Base-by-base conservation (phyloP, 2,888 invertebrate genomes). In the Thyatira batis region DNA sequence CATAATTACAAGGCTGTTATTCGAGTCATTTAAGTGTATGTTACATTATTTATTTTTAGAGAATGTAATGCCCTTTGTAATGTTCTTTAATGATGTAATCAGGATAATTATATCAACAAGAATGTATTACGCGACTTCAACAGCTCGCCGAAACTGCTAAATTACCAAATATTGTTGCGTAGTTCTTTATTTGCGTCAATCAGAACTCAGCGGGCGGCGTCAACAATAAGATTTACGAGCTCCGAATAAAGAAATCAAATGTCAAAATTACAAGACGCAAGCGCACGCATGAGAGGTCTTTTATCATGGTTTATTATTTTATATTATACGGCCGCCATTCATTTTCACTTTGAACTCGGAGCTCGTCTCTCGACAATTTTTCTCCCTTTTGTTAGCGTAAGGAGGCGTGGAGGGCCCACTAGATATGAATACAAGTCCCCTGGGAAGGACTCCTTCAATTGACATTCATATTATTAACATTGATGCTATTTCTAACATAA, bases 191-290 rank as follows among this genome's bases (percentile, higher is more conserved):
- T 55, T 58, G 55, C 71, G 68, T 65, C 71, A 75, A 80, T 77
- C 63, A 75, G 60, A 67, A 70, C 61, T 20, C 68, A 60, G 69
- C 61, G 53, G 62, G 56, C 53, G 44, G 56, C 49, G 59, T 69
- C 68, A 63, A 63, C 66, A 60, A 46, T 53, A 70, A 77, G 80
- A 83, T 80, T 78, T 78, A 83, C 69, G 80, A 69, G 60, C 17
- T 62, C 51, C 78, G 85, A 83, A 87, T 87, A 78, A 86, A 87
- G 85, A 85, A 89, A 88, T 88, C 85, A 85, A 76, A 75, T 82
- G 81, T 83, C 83, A 82, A 82, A 80, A 86, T 87, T 82, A 84
- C 70, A 83, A 72, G 77, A 69, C 69, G 67, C 77, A 74, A 60
- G 73, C 80, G 77, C 74, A 76, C 62, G 65, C 63, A 59, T 45